Base-by-base conservation (phyloP, 2,888 invertebrate genomes). In the Caenorhabditis sp. region DNA sequence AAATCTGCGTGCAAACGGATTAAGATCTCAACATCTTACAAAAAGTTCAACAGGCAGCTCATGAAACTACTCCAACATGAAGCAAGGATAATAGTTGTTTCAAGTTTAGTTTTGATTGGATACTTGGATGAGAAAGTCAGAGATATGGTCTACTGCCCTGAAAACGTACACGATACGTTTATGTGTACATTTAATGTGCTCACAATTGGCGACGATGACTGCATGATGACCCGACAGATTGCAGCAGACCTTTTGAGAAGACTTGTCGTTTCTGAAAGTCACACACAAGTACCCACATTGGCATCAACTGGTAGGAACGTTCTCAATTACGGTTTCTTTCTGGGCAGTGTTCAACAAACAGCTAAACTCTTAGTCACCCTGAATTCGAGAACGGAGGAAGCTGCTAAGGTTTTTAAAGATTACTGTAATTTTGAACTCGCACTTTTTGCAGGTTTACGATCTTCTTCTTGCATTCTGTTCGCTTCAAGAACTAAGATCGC, bases 131-230 rank as follows among this genome's bases (percentile, higher is more conserved):
- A 88, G 44, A 85, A 87, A 61, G 68, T 89, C 22, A 58, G 88
- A 13, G 85, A 89, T 58, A 68, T 85, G 78, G 89, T 89, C n/a
- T 90, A 87, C 80, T 86, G 85, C 44, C 70, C 88, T 1, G 71
- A 91, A 78, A 93, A 93, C 87, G 90, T 92, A 15, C 88, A 91
- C 44, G 92, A 92, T 79, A 92, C 92, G 5, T 92, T 93, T 65
- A 91, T 92, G 82, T 91, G 93, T 76, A 91, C 92, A 18, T 93
- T 93, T 87, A 93, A 92, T 83, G 92, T 93, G 24, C 83, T 93
- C 58, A 88, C 90, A n/a, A 89, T 84, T 20, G 88, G 88, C 11
- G 87, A 85, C 22, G 90, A 90, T 8, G 92, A 92, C 28, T 85
- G 90, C 32, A 86, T 90, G 32, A 90, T 92, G 80, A 91, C 92